These are phyloP conservation scores for Trichomalopsis sarcophagae DNA, from an alignment of 1,140 invertebrate genomes.

Conservation along the genomic window DNA sequence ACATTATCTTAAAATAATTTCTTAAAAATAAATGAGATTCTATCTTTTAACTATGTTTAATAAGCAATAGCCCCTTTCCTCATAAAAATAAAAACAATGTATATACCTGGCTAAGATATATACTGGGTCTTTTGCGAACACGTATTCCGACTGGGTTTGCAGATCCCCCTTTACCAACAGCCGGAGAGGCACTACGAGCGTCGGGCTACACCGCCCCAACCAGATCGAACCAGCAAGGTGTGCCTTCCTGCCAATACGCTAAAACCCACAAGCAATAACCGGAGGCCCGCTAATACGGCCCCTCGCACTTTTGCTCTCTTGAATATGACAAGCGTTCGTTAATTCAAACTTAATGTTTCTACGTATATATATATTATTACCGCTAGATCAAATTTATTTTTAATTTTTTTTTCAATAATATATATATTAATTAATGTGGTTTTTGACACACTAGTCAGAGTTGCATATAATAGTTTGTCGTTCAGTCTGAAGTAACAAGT, in stretches of 20 bases:
- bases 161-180: conserved; percentile 76
- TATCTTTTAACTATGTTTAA: background rate
- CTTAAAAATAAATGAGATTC: too few species aligned
- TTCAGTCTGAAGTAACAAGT: conserved; percentile 59
- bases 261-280: conserved; percentile 44
- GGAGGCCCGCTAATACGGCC: conserved; percentile 45
- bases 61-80: background rate
- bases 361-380: conserved; percentile 55
- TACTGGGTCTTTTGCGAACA: conserved; percentile 68
- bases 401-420: conserved; percentile 23
- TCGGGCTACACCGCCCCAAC: conserved; percentile 74
- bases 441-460: conserved; percentile 62
- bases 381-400: conserved; percentile 62
- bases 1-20: too few species aligned
- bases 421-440: conserved; percentile 62
- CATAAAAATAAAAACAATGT: conserved; percentile 25
- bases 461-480: conserved; percentile 65
- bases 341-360: conserved; percentile 72
- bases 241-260: conserved; percentile 70
- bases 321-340: conserved; percentile 73
- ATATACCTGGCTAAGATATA: conserved; percentile 56
- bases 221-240: conserved; percentile 76
- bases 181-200: conserved; percentile 76
- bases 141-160: conserved; percentile 73
- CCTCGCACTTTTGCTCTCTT: conserved; percentile 65